phyloP scores from a whole-genome alignment of 2,797 vertebrate genomes.

The Clangula hyemalis region DNA sequence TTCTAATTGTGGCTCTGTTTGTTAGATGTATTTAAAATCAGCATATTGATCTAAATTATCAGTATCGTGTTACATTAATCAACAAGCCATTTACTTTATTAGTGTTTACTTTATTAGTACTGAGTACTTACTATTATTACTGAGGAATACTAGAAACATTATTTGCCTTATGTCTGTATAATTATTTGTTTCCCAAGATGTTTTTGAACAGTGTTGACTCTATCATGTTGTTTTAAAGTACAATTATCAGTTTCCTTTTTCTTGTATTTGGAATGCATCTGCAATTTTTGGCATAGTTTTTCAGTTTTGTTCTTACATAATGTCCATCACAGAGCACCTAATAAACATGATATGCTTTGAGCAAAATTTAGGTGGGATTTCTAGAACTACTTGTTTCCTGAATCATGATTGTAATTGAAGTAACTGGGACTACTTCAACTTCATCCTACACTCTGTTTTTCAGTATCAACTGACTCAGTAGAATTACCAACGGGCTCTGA shows the following conservation, averaged over 20 bases:
- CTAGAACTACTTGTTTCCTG: background rate
- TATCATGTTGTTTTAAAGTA: background rate
- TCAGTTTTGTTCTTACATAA: background rate
- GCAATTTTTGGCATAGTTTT: background rate
- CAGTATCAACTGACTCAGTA: background rate
- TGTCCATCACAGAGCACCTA: background rate
- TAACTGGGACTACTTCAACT: background rate
- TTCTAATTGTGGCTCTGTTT: background rate
- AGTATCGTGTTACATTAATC: background rate
- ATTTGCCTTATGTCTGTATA: background rate
- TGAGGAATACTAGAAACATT: background rate
- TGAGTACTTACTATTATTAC: background rate
- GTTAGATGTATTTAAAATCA: background rate
- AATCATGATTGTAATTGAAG: background rate
- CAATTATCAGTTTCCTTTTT: background rate
- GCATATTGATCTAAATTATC: background rate
- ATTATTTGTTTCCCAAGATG: background rate
- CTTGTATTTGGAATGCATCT: background rate
- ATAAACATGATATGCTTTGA: background rate
- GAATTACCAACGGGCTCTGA: background rate
- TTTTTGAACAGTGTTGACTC: background rate
- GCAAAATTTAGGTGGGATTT: background rate
- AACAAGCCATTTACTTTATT: background rate
- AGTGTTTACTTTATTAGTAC: background rate
- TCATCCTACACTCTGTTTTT: background rate